Conservation (phyloP, 2,113 vertebrate species). For the Xiphias gladius region DNA sequence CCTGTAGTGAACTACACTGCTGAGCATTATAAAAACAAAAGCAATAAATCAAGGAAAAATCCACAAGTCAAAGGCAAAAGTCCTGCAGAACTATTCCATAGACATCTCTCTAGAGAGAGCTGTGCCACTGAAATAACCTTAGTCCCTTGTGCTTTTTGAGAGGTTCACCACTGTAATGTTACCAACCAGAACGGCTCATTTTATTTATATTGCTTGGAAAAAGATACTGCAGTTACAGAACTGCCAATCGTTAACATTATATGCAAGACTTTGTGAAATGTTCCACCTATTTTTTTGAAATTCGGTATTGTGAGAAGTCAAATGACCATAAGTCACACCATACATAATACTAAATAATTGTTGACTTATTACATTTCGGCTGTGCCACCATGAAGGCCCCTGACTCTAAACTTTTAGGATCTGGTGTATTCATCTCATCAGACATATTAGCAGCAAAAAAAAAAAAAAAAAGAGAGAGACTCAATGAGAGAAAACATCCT, state of each 20-base stretch:
- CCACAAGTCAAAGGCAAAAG: slow-evolving; percentile 56
- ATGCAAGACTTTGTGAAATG: slow-evolving; percentile 10
- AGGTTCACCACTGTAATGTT: slow-evolving; percentile 32
- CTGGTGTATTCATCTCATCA: neutral
- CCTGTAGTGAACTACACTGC: slow-evolving; percentile 66
- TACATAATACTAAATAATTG: neutral
- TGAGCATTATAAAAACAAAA: slow-evolving; percentile 78
- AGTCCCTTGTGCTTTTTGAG: slow-evolving; percentile 37
- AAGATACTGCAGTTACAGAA: neutral
- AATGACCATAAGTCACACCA: neutral
- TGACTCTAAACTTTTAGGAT: neutral
- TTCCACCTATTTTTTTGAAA: neutral
- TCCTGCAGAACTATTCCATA: slow-evolving; percentile 59
- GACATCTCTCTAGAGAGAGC: slow-evolving; percentile 56
- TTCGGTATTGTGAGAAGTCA: neutral
- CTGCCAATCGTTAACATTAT: neutral
- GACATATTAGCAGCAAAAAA: neutral
- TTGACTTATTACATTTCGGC: neutral
- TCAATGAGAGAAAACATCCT: neutral
- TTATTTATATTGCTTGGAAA: neutral
- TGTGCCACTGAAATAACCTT: slow-evolving; percentile 42
- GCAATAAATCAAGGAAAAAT: slow-evolving; percentile 73
- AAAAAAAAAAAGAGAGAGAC: too few species aligned
- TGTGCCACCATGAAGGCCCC: neutral
- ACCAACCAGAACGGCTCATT: neutral